Evolutionary conservation across 2,797 vertebrate genomes (phyloP), one percentile per base, ranked within the genome.

Genomic region (Crocodylus rhombifer): DNA sequence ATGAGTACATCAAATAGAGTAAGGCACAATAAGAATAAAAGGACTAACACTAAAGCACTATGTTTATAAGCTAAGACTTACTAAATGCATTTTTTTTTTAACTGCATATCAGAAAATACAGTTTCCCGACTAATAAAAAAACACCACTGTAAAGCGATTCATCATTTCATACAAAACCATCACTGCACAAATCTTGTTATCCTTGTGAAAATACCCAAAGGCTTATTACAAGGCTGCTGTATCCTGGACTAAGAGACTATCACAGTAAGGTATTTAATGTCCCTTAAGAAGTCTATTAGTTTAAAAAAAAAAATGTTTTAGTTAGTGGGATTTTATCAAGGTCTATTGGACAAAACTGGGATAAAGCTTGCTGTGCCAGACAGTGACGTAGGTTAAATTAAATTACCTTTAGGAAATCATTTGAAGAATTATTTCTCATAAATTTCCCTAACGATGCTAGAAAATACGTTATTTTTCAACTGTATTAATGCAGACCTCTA

Each of bases 141-240:
- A 89, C 95, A 75, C 90, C 94, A 94, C 93, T 96, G 91, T 30
- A 79, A 83, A 94, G 36, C 96, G 96, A 97, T 95, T 96, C 96
- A 97, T 95, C 95, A 90, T 92, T 95, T 96, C 94, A 95, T 97
- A 95, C 86, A 97, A 97, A 97, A 95, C 60, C 91, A 97, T 92
- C 93, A 95, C 96, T 95, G 97, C 89, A 95, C 87, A 93, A 96
- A 94, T 91, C 94, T 79, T 87, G 91, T 94, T 96, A 96, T 93
- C 92, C 93, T 96, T 93, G 96, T 94, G 89, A 95, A 95, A 97
- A 97, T 96, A 95, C 92, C 91, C 84, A 88, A 88, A 96, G 96
- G 92, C 94, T 97, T 93, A 95, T 93, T 92, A 96, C 89, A 95
- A 96, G 95, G 93, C 94, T 94, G 91, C 80, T 95, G 94, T 92